Base-by-base conservation (phyloP, 2,797 vertebrate species). In the Tarsius wallacei region DNA sequence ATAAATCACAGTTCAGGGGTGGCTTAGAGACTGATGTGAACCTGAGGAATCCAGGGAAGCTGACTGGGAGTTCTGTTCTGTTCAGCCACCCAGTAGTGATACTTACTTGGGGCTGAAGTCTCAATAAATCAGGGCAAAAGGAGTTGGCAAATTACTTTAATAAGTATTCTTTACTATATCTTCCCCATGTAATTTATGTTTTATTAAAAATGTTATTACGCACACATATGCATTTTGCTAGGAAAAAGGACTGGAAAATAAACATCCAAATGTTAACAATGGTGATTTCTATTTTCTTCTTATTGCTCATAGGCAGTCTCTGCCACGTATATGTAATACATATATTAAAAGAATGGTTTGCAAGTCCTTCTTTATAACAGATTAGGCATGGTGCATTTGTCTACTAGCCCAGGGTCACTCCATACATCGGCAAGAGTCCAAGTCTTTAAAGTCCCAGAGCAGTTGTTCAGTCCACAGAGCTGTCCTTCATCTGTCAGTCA, bases 1-100 rank as follows among this genome's bases (percentile, higher is more conserved):
- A 91, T 97, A 96, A 97, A 91, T 97, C 93, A 97, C 89, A 80
- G 94, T 80, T 96, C 87, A 93, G 85, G 78, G 94, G 74, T 92
- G 73, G 86, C 93, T 80, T 83, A 36, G 51, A 96, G 81, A 94
- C 81, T 61, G 84, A 93, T 42, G 51, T 3, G 77, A 94, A 80
- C 64, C 89, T 68, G 22, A 70, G 96, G 71, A 76, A 88, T 82
- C 64, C 80, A 28, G 42, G 94, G 87, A 47, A 73, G 55, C 89
- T 64, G 19, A 31, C 78, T 63, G 55, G 85, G 78, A 90, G 73
- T 85, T 94, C 12, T 73, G 76, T 96, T 61, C 19, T 26, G 22
- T 84, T 80, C 61, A 64, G 74, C 85, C 71, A 26, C 33, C 64
- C n/a, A 68, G 33, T 22, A 73, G 31, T 28, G 87, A 42, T 28